Conservation (phyloP, 2,888 invertebrate genomes). For the Ophion slaviceki region DNA sequence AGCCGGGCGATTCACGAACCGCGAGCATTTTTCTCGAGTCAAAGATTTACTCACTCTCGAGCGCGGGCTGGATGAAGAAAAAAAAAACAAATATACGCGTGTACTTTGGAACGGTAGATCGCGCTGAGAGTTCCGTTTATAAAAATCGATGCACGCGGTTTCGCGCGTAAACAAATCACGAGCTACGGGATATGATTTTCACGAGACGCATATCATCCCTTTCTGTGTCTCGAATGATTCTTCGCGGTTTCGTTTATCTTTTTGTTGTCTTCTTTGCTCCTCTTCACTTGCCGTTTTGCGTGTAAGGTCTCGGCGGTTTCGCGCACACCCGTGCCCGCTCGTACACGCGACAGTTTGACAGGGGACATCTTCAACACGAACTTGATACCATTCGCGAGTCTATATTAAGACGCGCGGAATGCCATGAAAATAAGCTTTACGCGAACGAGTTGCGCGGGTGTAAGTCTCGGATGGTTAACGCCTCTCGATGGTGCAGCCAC, state of each 20-base stretch:
- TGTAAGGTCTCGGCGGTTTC: slow-evolving; percentile 40
- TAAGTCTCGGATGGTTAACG: slow-evolving; percentile 69
- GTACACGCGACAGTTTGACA: slow-evolving; percentile 70
- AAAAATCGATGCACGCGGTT: too few relatives aligned
- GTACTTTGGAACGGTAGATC: too few relatives aligned
- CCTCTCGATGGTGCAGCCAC: slow-evolving; percentile 64
- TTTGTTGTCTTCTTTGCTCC: slow-evolving; percentile 23
- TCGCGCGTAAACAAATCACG: too few relatives aligned
- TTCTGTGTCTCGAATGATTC: slow-evolving; percentile 53
- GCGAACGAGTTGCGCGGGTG: slow-evolving; percentile 68
- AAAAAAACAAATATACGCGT: too few relatives aligned
- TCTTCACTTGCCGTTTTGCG: slow-evolving; percentile 40
- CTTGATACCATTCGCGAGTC: slow-evolving; percentile 79
- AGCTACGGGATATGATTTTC: too few relatives aligned
- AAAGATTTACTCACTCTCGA: too few relatives aligned
- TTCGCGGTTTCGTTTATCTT: slow-evolving; percentile 18
- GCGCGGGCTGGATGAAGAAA: too few relatives aligned
- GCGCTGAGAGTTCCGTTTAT: too few relatives aligned
- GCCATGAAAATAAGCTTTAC: slow-evolving; percentile 80
- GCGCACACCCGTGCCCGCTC: slow-evolving; percentile 56
- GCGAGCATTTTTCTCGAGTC: too few relatives aligned
- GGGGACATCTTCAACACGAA: slow-evolving; percentile 72
- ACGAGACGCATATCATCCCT: slow-evolving; percentile 27
- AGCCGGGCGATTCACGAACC: too few relatives aligned
- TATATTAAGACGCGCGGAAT: slow-evolving; percentile 80